Conservation (phyloP, 2,888 invertebrate species). For the Drosophila prolongata region DNA sequence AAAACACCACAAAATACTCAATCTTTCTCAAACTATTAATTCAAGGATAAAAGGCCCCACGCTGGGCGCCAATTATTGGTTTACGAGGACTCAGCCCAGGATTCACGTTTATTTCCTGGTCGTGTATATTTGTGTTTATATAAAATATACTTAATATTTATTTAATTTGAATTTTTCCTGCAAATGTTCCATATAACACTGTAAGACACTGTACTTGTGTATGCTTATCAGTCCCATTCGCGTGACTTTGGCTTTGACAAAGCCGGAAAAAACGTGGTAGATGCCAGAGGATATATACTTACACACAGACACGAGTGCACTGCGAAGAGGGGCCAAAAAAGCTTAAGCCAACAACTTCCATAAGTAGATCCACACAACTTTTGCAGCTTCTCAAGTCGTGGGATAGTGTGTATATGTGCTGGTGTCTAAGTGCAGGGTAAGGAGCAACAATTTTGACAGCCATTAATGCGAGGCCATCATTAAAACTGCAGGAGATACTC, state of each 20-base stretch:
- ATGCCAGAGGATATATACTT: conserved; percentile 18
- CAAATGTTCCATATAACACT: not conserved
- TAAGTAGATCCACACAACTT: conserved; percentile 37
- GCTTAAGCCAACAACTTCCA: conserved; percentile 39
- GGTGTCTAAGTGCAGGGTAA: conserved; percentile 59
- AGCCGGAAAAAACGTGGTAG: conserved; percentile 32
- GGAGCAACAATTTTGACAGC: conserved; percentile 67
- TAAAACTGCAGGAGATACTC: conserved; percentile 68
- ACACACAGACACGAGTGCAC: conserved; percentile 7
- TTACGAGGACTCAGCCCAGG: no score
- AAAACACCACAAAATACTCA: no score
- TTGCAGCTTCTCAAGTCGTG: conserved; percentile 36
- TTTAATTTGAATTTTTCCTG: no score
- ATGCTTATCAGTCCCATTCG: conserved; percentile 34
- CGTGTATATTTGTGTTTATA: no score
- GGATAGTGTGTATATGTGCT: conserved; percentile 6
- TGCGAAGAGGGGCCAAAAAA: conserved; percentile 20
- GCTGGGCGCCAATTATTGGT: not conserved
- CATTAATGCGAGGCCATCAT: conserved; percentile 72
- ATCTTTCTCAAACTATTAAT: not conserved
- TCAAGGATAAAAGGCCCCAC: not conserved
- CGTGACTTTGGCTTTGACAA: conserved; percentile 26
- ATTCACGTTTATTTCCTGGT: no score
- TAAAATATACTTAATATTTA: no score
- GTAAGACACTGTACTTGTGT: conserved; percentile 19